phyloP scores from a whole-genome alignment of 2,797 vertebrate genomes.

The Pterois miles region DNA sequence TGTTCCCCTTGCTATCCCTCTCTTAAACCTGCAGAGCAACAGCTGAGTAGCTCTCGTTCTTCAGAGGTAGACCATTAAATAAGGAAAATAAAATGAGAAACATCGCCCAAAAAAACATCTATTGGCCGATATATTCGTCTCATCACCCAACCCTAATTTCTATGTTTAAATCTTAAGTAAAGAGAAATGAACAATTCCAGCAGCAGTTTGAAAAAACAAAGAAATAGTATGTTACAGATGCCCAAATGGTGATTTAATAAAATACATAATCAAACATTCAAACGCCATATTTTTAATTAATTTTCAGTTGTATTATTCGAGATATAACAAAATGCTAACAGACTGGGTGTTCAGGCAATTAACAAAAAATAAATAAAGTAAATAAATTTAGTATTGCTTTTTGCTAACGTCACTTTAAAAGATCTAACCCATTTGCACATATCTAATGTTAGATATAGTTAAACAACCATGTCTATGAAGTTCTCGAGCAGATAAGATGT shows the following conservation, averaged over 20 bases:
- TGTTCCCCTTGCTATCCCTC: too few relatives aligned
- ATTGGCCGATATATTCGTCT: too few relatives aligned
- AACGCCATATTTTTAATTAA: not conserved
- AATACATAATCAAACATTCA: not conserved
- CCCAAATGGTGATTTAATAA: not conserved
- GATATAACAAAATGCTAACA: too few relatives aligned
- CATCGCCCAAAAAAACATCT: too few relatives aligned
- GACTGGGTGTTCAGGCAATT: too few relatives aligned
- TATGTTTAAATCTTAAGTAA: not conserved
- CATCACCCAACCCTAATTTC: too few relatives aligned
- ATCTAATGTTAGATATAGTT: not conserved
- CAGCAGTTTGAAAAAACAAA: not conserved
- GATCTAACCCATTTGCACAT: not conserved
- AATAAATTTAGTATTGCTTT: not conserved
- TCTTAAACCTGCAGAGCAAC: too few relatives aligned
- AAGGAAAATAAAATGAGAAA: too few relatives aligned
- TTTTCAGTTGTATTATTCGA: not conserved
- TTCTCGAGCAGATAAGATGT: not conserved
- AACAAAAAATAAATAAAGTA: too few relatives aligned
- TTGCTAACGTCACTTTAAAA: conserved; percentile 5
- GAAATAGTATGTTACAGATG: not conserved
- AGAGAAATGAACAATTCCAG: not conserved
- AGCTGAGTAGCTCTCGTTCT: too few relatives aligned
- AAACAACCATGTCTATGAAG: not conserved
- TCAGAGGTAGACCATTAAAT: too few relatives aligned